A percentile compares a stretch with the other conserved stretches of the same genome.
These are phyloP conservation scores for Sus scrofa DNA, from an alignment of 2,113 vertebrate genomes.

Conservation along the genomic window T2T-Sscrofa CM000812.6:279565501-279566000, in stretches of 20 bases:
- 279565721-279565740: slow-evolving; percentile 36
- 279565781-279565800: background rate
- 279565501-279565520: slow-evolving; percentile 30
- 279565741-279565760: background rate
- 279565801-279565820: background rate
- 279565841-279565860: slow-evolving; percentile 30
- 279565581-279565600: background rate
- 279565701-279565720: background rate
- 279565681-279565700: slow-evolving; percentile 34
- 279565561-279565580: slow-evolving; percentile 20
- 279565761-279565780: background rate
- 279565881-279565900: slow-evolving; percentile 21
- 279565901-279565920: slow-evolving; percentile 6
- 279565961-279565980: slow-evolving; percentile 13
- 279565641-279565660: background rate
- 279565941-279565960: slow-evolving; percentile 6
- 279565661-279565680: slow-evolving; percentile 6
- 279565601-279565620: slow-evolving; percentile 58
- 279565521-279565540: slow-evolving; percentile 15
- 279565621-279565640: slow-evolving; percentile 24
- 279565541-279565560: slow-evolving; percentile 17
- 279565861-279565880: background rate
- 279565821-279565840: background rate
- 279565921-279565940: slow-evolving; percentile 42
- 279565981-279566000: slow-evolving; percentile 8